phyloP scores from a whole-genome alignment of 2,113 vertebrate species.

The Rynchops niger region DNA sequence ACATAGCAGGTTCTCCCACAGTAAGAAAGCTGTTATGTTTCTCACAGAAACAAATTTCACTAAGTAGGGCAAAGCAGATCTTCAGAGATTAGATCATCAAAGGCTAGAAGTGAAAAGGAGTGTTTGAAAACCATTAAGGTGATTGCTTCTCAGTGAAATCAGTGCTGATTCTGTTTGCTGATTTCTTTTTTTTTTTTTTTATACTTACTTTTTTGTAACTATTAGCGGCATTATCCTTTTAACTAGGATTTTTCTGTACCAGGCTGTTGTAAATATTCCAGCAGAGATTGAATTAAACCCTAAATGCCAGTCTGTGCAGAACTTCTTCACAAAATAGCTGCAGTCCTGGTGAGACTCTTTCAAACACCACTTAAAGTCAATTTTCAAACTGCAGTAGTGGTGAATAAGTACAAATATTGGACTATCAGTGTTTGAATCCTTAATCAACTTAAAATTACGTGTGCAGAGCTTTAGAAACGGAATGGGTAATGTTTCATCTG shows the following conservation, averaged over 20 bases:
- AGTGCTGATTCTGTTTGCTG: not conserved
- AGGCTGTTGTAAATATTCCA: not conserved
- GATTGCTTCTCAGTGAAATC: conserved; percentile 21
- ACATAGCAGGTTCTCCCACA: not conserved
- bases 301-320: not conserved
- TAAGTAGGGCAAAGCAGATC: conserved; percentile 31
- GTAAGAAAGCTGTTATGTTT: not conserved
- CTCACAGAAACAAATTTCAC: not conserved
- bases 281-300: not conserved
- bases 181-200: not conserved
- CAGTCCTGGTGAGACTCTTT: not conserved
- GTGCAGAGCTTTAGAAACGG: not conserved
- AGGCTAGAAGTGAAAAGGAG: not conserved
- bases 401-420: not conserved
- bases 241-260: not conserved
- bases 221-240: not conserved
- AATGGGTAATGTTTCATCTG: not conserved
- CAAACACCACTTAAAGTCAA: not conserved
- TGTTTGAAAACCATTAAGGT: not conserved
- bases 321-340: not conserved
- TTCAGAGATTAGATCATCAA: conserved; percentile 27
- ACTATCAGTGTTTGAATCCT: not conserved
- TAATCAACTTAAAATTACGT: not conserved
- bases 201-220: not conserved
- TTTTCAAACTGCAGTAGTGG: not conserved